Conservation (phyloP, 2,888 invertebrate species). For the Chironomus riparius region DNA sequence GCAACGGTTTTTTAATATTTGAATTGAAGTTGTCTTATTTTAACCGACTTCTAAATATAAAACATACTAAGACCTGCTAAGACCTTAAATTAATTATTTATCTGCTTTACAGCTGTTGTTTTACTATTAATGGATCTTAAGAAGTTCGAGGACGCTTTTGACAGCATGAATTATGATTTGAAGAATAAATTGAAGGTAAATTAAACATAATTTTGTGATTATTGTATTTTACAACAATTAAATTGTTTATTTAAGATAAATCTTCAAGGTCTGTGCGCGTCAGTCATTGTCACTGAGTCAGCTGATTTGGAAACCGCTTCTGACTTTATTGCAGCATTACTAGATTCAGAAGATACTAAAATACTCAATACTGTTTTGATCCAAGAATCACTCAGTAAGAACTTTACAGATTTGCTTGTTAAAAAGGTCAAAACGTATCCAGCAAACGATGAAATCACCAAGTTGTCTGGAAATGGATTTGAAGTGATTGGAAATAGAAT, state of each 20-base stretch:
- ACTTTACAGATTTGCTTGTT: not conserved
- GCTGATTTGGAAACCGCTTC: constrained; percentile 9
- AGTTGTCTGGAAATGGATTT: not conserved
- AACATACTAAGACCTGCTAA: too few species aligned
- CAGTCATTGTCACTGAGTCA: constrained; percentile 2
- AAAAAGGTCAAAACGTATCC: not conserved
- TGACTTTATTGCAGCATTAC: not conserved
- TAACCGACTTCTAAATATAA: too few species aligned
- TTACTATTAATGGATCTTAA: not conserved
- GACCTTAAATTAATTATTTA: too few species aligned
- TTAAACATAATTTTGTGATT: not conserved
- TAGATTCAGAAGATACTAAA: not conserved
- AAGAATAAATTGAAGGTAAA: not conserved
- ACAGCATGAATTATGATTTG: constrained; percentile 11
- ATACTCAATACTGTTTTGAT: not conserved
- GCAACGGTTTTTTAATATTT: too few species aligned
- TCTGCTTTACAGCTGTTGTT: not conserved
- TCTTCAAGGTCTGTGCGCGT: not conserved
- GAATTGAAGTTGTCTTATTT: too few species aligned
- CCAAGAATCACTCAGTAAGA: not conserved
- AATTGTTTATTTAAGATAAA: not conserved
- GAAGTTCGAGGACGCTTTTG: not conserved
- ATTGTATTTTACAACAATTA: not conserved
- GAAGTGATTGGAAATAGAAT: not conserved
- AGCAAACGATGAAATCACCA: not conserved